Conservation (phyloP, 2,113 vertebrate genomes). For the crab-eating macaque (Macaca fascicularis) region DNA sequence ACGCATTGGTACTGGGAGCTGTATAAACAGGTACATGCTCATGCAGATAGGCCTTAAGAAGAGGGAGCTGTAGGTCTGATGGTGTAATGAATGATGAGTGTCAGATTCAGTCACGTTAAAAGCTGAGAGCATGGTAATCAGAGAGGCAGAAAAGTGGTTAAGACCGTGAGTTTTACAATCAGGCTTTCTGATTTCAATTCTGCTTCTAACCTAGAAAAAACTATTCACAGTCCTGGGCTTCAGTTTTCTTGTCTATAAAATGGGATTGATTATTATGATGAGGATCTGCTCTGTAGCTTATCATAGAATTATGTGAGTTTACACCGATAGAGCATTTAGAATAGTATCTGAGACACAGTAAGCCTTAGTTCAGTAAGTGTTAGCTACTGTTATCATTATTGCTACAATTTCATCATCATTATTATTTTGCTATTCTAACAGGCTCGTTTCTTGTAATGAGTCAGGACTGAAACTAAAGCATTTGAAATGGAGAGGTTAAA, state of each 20-base stretch:
- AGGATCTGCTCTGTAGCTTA: neutral
- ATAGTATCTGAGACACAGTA: neutral
- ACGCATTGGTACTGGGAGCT: neutral
- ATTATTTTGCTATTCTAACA: neutral
- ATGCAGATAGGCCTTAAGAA: neutral
- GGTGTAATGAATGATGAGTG: neutral
- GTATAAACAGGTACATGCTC: neutral
- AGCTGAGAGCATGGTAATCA: neutral
- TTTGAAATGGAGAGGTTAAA: neutral
- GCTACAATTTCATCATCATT: neutral
- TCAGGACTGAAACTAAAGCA: neutral
- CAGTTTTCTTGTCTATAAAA: conserved; percentile 21
- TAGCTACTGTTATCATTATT: neutral
- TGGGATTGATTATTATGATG: neutral
- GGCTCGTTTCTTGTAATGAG: neutral
- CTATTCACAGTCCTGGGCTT: neutral
- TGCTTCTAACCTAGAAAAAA: conserved; percentile 17
- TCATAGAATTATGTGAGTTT: neutral
- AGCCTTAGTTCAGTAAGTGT: neutral
- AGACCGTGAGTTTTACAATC: neutral
- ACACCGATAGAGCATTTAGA: neutral
- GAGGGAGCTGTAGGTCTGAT: neutral
- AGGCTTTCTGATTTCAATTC: neutral
- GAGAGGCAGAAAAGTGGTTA: neutral
- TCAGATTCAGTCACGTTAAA: neutral